Percentiles rank a stretch among this genome's conserved stretches.
Conservation (phyloP, 2,797 vertebrate species). For the Bucorvus abyssinicus region DNA sequence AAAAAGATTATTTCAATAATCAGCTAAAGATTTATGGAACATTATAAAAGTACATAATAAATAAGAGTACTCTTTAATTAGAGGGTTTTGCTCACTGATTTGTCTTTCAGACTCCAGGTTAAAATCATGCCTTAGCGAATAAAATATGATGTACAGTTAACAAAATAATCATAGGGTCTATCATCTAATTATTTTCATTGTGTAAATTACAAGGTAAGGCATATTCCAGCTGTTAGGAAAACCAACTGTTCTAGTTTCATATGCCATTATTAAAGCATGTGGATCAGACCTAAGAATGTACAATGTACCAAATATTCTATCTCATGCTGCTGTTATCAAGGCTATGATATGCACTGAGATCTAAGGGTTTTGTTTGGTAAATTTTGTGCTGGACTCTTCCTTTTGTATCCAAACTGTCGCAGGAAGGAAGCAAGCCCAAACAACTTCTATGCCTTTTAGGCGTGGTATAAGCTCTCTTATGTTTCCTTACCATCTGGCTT, state of each 20-base stretch:
- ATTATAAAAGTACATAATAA: neutral
- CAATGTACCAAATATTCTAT: neutral
- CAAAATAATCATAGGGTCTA: neutral
- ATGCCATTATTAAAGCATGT: neutral
- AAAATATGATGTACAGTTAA: neutral
- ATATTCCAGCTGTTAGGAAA: neutral
- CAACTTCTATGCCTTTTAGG: neutral
- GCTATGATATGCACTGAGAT: neutral
- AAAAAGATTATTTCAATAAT: neutral
- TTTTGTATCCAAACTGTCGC: neutral
- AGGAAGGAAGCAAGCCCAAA: neutral
- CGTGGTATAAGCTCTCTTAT: neutral
- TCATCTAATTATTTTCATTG: neutral
- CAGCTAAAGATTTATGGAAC: neutral
- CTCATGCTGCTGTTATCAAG: neutral
- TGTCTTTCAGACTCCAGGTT: neutral
- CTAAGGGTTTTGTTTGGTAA: neutral
- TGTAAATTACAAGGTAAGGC: neutral
- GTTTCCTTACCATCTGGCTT: neutral
- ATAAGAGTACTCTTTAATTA: neutral
- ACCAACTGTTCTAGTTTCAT: neutral
- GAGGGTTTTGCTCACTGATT: neutral
- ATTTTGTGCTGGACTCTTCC: neutral
- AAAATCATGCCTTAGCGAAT: neutral
- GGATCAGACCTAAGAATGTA: neutral